phyloP scores from a whole-genome alignment of 2,113 vertebrate genomes.

The Alexandromys fortis region DNA sequence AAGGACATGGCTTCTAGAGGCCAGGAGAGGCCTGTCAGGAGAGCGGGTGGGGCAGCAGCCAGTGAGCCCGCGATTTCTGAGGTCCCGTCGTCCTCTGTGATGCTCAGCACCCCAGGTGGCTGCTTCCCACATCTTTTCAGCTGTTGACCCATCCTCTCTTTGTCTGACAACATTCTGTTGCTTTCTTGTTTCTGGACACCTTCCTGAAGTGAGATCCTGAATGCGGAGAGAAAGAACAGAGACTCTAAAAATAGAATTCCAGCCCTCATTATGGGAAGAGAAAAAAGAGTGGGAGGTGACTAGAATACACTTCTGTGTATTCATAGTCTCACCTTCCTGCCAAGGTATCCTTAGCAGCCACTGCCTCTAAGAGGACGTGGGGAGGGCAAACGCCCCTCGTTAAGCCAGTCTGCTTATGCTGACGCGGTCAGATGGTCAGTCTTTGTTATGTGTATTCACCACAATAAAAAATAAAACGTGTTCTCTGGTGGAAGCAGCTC shows the following conservation, averaged over 20 bases:
- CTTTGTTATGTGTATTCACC: background rate
- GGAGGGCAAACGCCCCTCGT: background rate
- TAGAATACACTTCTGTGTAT: slow-evolving; percentile 15
- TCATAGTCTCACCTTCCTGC: slow-evolving; percentile 21
- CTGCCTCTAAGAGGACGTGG: background rate
- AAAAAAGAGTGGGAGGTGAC: background rate
- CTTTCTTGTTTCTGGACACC: background rate
- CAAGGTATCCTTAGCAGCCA: background rate
- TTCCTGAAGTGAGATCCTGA: background rate
- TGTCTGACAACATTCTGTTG: background rate
- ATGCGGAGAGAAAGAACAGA: background rate
- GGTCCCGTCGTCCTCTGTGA: background rate
- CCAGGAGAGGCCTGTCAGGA: background rate
- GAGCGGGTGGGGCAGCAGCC: background rate
- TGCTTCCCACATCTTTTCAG: fast-evolving
- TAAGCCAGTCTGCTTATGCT: background rate
- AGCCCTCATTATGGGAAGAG: slow-evolving; percentile 1
- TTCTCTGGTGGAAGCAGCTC: background rate
- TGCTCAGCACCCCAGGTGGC: fast-evolving
- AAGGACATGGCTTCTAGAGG: background rate
- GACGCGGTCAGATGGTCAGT: background rate
- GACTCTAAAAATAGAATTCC: slow-evolving; percentile 45
- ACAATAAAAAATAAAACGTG: background rate
- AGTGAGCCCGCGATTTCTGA: background rate
- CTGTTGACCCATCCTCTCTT: background rate